These are phyloP conservation scores for Mico argentatus DNA, from an alignment of 2,797 vertebrate genomes.

Conservation along the genomic window DNA sequence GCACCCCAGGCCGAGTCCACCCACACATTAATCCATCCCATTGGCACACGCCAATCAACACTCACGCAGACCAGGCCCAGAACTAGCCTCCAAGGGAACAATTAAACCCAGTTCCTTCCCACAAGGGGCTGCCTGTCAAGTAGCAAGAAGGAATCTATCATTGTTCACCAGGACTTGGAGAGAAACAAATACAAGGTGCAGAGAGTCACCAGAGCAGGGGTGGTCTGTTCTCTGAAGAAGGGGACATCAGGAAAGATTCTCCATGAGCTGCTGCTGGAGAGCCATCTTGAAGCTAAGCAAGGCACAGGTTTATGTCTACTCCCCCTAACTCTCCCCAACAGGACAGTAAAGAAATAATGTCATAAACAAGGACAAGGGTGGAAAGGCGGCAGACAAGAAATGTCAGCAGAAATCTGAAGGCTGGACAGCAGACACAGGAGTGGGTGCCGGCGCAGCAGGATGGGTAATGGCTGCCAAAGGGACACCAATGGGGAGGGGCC, in stretches of 20 bases:
- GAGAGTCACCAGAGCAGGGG: fast-evolving
- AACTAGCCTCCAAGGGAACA: neutral
- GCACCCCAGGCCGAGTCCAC: fast-evolving
- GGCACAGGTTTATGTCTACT: neutral
- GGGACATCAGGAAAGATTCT: neutral
- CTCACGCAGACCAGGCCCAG: neutral
- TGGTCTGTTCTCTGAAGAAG: neutral
- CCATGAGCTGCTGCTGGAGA: neutral
- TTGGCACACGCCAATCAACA: fast-evolving
- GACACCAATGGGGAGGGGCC: fast-evolving
- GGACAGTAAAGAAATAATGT: neutral
- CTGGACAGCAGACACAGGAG: neutral
- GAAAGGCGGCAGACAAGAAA: neutral
- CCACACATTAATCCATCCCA: fast-evolving
- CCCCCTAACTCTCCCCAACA: neutral
- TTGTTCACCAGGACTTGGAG: fast-evolving
- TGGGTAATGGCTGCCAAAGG: neutral
- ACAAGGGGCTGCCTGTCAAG: fast-evolving
- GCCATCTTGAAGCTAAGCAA: neutral
- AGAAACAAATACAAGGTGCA: neutral
- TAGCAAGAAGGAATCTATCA: neutral
- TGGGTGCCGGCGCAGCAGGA: fast-evolving
- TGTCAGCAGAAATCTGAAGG: neutral
- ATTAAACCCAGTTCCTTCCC: fast-evolving
- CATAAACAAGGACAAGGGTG: neutral